Conservation (phyloP, 2,888 invertebrate genomes). For the Argyresthia albistria region DNA sequence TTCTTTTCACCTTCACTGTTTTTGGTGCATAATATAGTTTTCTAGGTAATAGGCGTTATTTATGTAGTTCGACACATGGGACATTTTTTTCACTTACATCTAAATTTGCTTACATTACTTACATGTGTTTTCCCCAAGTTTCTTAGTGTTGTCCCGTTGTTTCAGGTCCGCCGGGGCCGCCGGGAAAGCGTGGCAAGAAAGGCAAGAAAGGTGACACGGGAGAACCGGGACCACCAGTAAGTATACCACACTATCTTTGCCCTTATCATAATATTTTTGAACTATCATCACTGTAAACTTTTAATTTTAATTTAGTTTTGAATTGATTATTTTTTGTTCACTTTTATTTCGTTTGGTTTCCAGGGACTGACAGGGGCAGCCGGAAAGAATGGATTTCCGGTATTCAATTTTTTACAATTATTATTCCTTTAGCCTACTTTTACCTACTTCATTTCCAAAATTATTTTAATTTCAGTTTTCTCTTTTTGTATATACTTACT, state of each 20-base stretch:
- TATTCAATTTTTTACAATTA: conserved; percentile 69
- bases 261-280: too few relatives aligned
- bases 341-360: conserved; percentile 32
- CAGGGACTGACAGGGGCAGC: conserved; percentile 87
- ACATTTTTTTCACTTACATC: too few relatives aligned
- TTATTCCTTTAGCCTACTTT: conserved; percentile 36
- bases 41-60: too few relatives aligned
- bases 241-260: conserved; percentile 37
- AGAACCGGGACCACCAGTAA: conserved; percentile 85
- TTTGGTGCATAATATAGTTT: too few relatives aligned
- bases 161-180: conserved; percentile 86
- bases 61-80: too few relatives aligned
- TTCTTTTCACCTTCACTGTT: too few relatives aligned
- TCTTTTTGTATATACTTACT: conserved; percentile 6
- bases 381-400: conserved; percentile 93
- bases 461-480: conserved; percentile 1
- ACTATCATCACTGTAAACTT: neutral
- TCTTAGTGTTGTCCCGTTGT: conserved; percentile 20
- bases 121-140: neutral
- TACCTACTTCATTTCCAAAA: conserved; percentile 45
- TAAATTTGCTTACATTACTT: neutral
- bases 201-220: conserved; percentile 92
- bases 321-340: conserved; percentile 25
- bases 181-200: conserved; percentile 90
- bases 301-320: neutral